Base-by-base conservation (phyloP, 2,797 vertebrate genomes). In the Erpetoichthys calabaricus region DNA sequence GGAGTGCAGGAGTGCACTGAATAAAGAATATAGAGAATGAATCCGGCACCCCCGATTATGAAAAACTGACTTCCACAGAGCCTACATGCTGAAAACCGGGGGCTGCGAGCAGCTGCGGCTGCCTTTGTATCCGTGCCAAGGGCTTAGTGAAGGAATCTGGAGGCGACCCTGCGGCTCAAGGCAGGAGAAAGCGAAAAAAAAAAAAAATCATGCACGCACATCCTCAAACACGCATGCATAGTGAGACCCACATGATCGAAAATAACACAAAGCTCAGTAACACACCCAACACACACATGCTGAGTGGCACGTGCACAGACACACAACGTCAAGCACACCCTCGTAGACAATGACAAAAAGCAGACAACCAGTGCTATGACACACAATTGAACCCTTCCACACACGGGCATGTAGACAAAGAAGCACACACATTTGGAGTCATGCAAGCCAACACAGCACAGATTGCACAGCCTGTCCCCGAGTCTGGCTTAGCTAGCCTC, bases 121-220 rank as follows among this genome's bases (percentile, higher is more conserved):
- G 87, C 83, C 86, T 87, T 92, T 90, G 91, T 89, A 86, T 89
- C 86, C 86, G 85, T 90, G 91, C 92, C 94, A 95, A 93, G 86
- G 90, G 90, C 89, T 92, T 90, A 95, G 89, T 90, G 80, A 89
- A 94, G 92, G 92, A 97, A 96, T 97, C 91, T 92, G 78, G 80
- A 79, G 89, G 91, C 88, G 80, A 92, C 91, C 91, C 86, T 85
- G 70, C 75, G 82, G 88, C 89, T 88, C 78, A 75, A 76, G 76
- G 78, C 68, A 65, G 76, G 50, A 64, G 25, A 42, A 9, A 58
- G 47, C 42, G 45, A 57, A 55, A 44, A 47, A 47, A 61, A 42
- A 62, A 57, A 57, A 61, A 49, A 49, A 56, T 8, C 56, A 25
- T 8, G 54, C 44, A 60, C 51, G 56, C 5, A 56, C 41, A 55